Evolutionary conservation across 2,797 vertebrate species (phyloP), one percentile per base, ranked within the genome.

Genomic region (Poeciliopsis gracilis): DNA sequence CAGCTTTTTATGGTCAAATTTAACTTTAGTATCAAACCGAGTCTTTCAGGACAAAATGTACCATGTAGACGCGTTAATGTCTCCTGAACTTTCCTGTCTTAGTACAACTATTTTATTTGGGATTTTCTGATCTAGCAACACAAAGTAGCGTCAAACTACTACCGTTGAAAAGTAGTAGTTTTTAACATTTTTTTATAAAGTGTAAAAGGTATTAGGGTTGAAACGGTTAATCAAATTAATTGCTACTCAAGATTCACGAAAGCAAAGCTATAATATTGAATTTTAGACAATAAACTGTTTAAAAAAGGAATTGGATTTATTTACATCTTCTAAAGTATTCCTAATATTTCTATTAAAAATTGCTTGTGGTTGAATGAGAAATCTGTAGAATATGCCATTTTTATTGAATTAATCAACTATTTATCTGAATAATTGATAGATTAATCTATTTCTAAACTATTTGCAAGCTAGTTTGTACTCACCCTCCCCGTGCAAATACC

Each of bases 11-110:
- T 28, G 10, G 43, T 38, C n/a, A 77, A 72, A 49, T 61, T 49
- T 49, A 46, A 55, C 43, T 57, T 79, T 30, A 46, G 69, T 33
- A 67, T 59, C 23, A 38, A 79, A 76, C 25, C n/a, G 20, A 1
- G 11, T 63, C 10, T n/a, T 61, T 57, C 72, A 13, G 57, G 41
- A 51, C 33, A 16, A 69, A 69, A 66, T 11, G 28, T 38, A 20
- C 30, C 59, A 36, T 63, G 6, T 36, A 8, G 20, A 67, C 18
- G 10, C 6, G 12, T 23, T 67, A 36, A 11, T 23, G 33, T 25
- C 9, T 41, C 20, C 61, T 66, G 66, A 69, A 69, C 66, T 23
- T 41, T 41, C 6, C 20, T 33, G 7, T 33, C 5, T 33, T 8
- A 18, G 15, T 9, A 23, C 30, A 11, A 67, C 36, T 5, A 12